Conservation (phyloP, 2,888 invertebrate species). For the Cheilosia pagana region DNA sequence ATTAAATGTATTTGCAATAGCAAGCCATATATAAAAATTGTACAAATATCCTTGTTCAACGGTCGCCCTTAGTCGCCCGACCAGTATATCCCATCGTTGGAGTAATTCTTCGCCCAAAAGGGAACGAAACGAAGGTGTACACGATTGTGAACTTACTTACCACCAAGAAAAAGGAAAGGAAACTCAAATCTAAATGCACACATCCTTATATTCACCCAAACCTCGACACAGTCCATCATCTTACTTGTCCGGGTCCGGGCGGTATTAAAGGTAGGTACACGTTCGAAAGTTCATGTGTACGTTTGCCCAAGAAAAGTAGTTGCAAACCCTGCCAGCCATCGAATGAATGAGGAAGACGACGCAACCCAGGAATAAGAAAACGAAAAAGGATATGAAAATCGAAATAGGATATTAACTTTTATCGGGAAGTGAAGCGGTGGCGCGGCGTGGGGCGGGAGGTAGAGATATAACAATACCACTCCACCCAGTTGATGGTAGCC, state of each 20-base stretch:
- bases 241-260: background rate
- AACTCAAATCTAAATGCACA: conserved; percentile 52
- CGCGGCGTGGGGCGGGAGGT: conserved; percentile 7
- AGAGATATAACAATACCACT: conserved; percentile 60
- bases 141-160: conserved; percentile 20
- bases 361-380: conserved; percentile 55
- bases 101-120: background rate
- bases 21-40: conserved; percentile 62
- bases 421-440: conserved; percentile 35
- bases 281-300: conserved; percentile 43
- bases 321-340: conserved; percentile 29
- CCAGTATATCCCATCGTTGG: conserved; percentile 15
- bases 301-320: conserved; percentile 17
- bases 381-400: conserved; percentile 68
- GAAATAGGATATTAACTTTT: conserved; percentile 71
- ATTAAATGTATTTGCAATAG: conserved; percentile 71
- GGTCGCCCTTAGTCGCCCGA: background rate
- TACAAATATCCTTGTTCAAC: conserved; percentile 63
- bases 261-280: conserved; percentile 13
- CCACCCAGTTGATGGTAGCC: conserved; percentile 38
- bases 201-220: conserved; percentile 11
- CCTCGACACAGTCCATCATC: conserved; percentile 46
- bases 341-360: background rate
- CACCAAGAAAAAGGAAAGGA: conserved; percentile 24
- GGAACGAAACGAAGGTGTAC: conserved; percentile 6